A percentile compares a stretch with the other conserved stretches of the same genome.
Conservation (phyloP, 2,888 invertebrate species). For the Chorisops tibialis region DNA sequence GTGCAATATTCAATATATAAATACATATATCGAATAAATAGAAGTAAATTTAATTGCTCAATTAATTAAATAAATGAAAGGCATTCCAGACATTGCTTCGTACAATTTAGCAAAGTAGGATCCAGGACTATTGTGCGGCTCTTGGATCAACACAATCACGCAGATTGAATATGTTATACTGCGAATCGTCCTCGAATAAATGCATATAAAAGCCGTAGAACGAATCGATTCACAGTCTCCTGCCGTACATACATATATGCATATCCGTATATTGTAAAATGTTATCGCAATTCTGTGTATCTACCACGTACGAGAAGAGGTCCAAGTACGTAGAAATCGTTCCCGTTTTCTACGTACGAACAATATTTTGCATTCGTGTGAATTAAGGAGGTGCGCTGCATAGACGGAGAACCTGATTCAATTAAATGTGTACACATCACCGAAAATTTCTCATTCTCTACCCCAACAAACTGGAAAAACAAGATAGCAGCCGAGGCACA, state of each 20-base stretch:
- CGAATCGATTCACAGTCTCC: background rate
- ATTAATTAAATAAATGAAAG: constrained; percentile 37
- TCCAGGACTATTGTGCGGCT: background rate
- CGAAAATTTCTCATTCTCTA: constrained; percentile 34
- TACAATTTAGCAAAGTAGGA: too few relatives aligned
- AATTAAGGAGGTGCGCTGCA: constrained; percentile 1
- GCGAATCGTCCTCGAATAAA: background rate
- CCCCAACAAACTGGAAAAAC: constrained; percentile 35
- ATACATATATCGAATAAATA: constrained; percentile 32
- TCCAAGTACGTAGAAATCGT: background rate
- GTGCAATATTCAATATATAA: too few relatives aligned
- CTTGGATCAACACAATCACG: constrained; percentile 36
- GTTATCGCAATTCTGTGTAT: background rate
- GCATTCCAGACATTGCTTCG: background rate
- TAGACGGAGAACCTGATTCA: constrained; percentile 33
- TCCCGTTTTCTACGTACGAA: background rate
- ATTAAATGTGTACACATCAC: constrained; percentile 38
- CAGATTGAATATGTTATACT: constrained; percentile 35
- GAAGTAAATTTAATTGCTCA: constrained; percentile 37
- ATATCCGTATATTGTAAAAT: background rate
- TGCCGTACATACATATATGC: background rate
- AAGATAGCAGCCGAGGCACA: constrained; percentile 33
- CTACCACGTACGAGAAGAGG: background rate
- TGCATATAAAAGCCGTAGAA: background rate
- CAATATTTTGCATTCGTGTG: constrained; percentile 1